phyloP scores from a whole-genome alignment of 2,888 invertebrate species.

The Nymphalis polychloros region DNA sequence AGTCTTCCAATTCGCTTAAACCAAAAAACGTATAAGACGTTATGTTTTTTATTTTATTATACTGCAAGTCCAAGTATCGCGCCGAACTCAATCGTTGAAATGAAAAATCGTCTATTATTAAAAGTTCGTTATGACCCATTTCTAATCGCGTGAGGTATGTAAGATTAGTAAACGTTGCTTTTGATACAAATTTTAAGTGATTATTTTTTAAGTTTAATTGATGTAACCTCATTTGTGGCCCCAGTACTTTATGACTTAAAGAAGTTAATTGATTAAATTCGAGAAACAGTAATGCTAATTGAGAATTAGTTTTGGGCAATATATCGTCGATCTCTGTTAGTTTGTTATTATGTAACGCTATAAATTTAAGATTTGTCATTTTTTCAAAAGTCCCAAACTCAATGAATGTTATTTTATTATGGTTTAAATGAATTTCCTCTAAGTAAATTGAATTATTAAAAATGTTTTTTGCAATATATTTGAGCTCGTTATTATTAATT shows the following conservation, averaged over 20 bases:
- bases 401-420: slow-evolving; percentile 90
- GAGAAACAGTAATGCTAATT: slow-evolving; percentile 88
- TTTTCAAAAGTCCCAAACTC: slow-evolving; percentile 89
- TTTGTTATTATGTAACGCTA: slow-evolving; percentile 91
- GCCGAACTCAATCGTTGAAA: slow-evolving; percentile 89
- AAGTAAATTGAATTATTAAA: slow-evolving; percentile 89
- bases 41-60: slow-evolving; percentile 86
- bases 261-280: slow-evolving; percentile 88
- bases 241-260: slow-evolving; percentile 88
- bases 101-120: slow-evolving; percentile 89
- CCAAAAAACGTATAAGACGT: slow-evolving; percentile 88
- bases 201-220: slow-evolving; percentile 92
- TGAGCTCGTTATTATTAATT: slow-evolving; percentile 91
- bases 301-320: slow-evolving; percentile 86
- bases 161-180: slow-evolving; percentile 88
- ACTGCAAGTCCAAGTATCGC: slow-evolving; percentile 89
- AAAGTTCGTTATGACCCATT: slow-evolving; percentile 89
- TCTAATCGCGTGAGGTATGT: slow-evolving; percentile 88
- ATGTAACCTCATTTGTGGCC: slow-evolving; percentile 89
- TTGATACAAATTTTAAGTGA: slow-evolving; percentile 86
- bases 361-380: slow-evolving; percentile 88
- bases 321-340: slow-evolving; percentile 89
- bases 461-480: slow-evolving; percentile 86
- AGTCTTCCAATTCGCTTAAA: slow-evolving; percentile 88
- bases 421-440: slow-evolving; percentile 91